A percentile compares a stretch with the other conserved stretches of the same genome.
Evolutionary conservation across 2,888 invertebrate genomes (phyloP).

Genomic region (Cryptosula pallasiana): DNA sequence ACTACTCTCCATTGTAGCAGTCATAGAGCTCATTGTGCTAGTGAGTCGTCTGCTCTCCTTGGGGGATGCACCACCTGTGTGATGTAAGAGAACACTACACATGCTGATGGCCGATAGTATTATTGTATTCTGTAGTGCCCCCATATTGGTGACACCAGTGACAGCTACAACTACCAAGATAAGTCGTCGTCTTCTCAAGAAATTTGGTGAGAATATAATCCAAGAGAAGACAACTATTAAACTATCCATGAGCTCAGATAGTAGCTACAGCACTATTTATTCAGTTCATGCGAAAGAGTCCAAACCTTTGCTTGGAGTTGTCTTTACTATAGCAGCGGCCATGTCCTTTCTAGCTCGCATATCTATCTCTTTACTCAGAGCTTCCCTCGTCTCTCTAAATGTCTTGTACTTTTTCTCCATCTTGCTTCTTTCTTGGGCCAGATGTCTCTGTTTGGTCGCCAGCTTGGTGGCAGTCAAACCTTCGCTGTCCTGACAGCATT

Average conservation of each 20-base stretch:
- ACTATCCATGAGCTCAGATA: no score
- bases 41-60: neutral
- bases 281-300: no score
- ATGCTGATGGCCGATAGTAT: no score
- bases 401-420: constrained; percentile 18
- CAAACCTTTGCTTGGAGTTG: neutral
- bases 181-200: no score
- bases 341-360: neutral
- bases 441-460: neutral
- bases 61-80: neutral
- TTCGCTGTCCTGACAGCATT: constrained; percentile 21
- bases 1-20: constrained; percentile 17
- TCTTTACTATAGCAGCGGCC: neutral
- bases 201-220: no score
- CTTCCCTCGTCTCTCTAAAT: neutral
- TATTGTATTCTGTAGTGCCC: no score
- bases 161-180: no score
- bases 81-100: no score
- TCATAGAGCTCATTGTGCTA: neutral
- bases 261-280: no score
- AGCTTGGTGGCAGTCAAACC: neutral
- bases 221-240: no score
- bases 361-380: neutral
- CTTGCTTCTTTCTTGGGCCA: constrained; percentile 10
- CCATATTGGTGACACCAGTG: no score